Evolutionary conservation across 1,140 invertebrate species (phyloP), one percentile per base, ranked within the genome.

Genomic region (Panonychus citri): DNA sequence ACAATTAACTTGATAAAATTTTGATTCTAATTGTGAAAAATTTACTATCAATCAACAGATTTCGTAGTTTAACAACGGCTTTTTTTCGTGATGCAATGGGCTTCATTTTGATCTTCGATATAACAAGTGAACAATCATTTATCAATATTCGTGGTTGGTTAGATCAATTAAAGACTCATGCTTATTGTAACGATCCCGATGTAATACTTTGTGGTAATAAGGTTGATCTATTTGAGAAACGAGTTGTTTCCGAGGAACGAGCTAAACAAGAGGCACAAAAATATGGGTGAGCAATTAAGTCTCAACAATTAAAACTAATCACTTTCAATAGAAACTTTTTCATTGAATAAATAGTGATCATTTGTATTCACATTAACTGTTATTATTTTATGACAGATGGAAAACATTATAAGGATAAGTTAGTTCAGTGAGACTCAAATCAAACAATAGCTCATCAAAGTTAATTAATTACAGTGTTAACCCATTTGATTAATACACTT

Each of bases 31-130:
- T n/a, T n/a, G n/a, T n/a, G n/a, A n/a, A n/a, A n/a, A n/a, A n/a
- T n/a, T n/a, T n/a, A n/a, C n/a, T n/a, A n/a, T n/a, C 25, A 3
- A 13, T 12, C 2, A 3, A 55, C 68, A 90, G 87, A 69, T 96
- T 93, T 70, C 77, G 91, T 64, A 91, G 87, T 69, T 74, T 96
- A 64, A 95, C 89, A 40, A 95, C 90, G 56, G 86, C 89, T 43
- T 96, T 95, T 72, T 95, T 94, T 73, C 77, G 91, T 58, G 90
- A 95, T 75, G 86, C 90, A n/a, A 96, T 96, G 90, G 91, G 91
- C 24, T 96, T 96, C 70, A 75, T 96, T 52, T 74, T 96, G 12
- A 75, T 96, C 40, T 96, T 96, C 74, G 91, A 96, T 71, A 72
- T 96, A 64, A 93, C 89, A 56, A 94, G 83, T 74, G 88, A 95